phyloP scores from a whole-genome alignment of 2,888 invertebrate genomes.

The Mechanitis mazaeus region DNA sequence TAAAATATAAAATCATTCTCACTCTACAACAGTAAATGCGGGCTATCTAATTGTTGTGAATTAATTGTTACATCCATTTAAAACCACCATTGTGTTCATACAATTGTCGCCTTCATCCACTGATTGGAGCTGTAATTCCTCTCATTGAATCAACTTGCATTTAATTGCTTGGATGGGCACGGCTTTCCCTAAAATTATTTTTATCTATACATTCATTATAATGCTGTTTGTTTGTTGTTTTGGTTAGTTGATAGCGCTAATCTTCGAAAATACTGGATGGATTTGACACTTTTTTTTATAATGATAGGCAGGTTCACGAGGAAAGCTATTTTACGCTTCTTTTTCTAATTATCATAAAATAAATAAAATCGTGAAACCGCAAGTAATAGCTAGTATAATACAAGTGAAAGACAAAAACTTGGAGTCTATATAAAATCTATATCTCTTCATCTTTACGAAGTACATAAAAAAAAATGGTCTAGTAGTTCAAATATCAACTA shows the following conservation, averaged over 20 bases:
- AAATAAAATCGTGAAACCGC: no score
- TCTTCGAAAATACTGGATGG: no score
- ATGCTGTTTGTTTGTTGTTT: no score
- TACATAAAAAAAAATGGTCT: background rate
- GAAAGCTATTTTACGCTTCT: no score
- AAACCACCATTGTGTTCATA: constrained; percentile 68
- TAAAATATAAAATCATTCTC: constrained; percentile 21
- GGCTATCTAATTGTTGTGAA: constrained; percentile 74
- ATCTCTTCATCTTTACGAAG: background rate
- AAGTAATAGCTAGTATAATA: no score
- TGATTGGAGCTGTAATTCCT: constrained; percentile 63
- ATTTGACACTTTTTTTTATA: no score
- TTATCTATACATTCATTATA: background rate
- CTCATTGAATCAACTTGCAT: constrained; percentile 51
- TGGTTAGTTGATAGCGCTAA: no score
- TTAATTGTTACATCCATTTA: constrained; percentile 77
- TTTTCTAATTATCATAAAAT: no score
- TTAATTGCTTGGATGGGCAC: constrained; percentile 49
- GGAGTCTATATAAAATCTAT: no score
- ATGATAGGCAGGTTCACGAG: no score
- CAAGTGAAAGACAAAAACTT: no score
- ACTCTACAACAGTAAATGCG: constrained; percentile 58
- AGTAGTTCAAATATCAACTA: no score
- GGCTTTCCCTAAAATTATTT: constrained; percentile 7
- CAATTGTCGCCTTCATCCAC: constrained; percentile 64